These are phyloP conservation scores for Marmota monax DNA, from an alignment of 2,113 vertebrate genomes.

Conservation along the genomic window DNA sequence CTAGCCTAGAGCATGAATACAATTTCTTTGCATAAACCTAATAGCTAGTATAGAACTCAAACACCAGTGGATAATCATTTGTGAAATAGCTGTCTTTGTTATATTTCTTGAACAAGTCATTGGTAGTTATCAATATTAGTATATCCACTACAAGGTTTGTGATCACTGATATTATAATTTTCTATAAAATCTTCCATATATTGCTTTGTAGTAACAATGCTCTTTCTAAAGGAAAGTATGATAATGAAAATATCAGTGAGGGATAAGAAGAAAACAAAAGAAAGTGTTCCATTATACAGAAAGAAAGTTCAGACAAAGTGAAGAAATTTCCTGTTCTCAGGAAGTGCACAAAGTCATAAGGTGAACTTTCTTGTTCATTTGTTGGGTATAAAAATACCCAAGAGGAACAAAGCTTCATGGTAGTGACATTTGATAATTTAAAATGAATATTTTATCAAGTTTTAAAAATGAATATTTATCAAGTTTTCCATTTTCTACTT, in stretches of 20 bases:
- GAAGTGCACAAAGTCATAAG: not conserved
- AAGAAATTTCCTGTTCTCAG: not conserved
- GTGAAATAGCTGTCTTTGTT: not conserved
- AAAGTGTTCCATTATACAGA: not conserved
- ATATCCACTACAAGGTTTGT: not conserved
- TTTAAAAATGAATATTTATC: not conserved
- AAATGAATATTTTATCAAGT: too few species aligned
- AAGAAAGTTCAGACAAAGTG: not conserved
- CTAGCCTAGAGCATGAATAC: not conserved
- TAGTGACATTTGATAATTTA: not conserved
- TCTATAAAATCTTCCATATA: not conserved
- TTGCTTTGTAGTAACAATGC: not conserved
- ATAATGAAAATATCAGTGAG: not conserved
- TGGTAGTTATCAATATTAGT: not conserved
- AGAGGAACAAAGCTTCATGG: not conserved
- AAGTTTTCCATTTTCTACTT: not conserved
- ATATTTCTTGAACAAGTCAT: not conserved
- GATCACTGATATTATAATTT: not conserved
- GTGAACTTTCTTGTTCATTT: rapidly evolving
- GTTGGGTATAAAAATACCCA: not conserved
- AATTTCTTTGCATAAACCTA: not conserved
- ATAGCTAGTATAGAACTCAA: not conserved
- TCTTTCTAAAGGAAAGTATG: not conserved
- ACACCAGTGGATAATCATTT: not conserved
- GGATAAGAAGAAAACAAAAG: not conserved